phyloP scores from a whole-genome alignment of 2,888 invertebrate genomes.

The Acronicta alni region DNA sequence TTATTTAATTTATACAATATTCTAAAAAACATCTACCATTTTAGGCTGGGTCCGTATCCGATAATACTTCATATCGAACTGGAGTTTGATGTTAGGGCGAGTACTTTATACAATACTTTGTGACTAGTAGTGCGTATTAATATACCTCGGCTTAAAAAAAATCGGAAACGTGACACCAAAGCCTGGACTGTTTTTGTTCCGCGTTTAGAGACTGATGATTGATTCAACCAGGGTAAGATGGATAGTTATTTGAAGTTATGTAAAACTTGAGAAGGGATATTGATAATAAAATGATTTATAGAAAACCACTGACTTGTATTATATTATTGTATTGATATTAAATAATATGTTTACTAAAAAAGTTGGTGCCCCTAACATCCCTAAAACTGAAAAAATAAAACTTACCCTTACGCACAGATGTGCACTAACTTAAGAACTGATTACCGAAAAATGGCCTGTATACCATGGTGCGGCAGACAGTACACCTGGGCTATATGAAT shows the following conservation, averaged over 20 bases:
- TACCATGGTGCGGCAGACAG: too few relatives aligned
- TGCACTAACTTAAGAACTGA: too few relatives aligned
- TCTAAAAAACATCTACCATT: constrained; percentile 26
- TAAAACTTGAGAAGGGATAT: constrained; percentile 26
- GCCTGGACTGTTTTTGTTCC: constrained; percentile 27
- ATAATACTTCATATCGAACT: not conserved
- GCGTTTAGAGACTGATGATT: constrained; percentile 46
- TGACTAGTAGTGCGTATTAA: constrained; percentile 3
- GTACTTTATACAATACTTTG: too few relatives aligned
- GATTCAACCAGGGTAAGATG: constrained; percentile 60
- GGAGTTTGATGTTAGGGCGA: not conserved
- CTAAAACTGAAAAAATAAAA: too few relatives aligned
- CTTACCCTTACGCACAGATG: too few relatives aligned
- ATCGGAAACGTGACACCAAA: constrained; percentile 16
- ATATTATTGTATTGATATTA: constrained; percentile 27
- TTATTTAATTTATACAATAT: constrained; percentile 38
- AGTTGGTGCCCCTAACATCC: not conserved
- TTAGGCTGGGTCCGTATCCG: constrained; percentile 18
- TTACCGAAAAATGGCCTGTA: too few relatives aligned
- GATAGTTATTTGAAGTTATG: constrained; percentile 34
- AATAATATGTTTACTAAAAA: constrained; percentile 27
- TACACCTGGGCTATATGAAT: too few relatives aligned
- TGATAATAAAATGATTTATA: constrained; percentile 37
- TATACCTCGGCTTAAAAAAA: constrained; percentile 5
- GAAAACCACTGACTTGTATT: constrained; percentile 27